Conservation (phyloP, 2,888 invertebrate genomes). For the Melikaiella ostensackeni region DNA sequence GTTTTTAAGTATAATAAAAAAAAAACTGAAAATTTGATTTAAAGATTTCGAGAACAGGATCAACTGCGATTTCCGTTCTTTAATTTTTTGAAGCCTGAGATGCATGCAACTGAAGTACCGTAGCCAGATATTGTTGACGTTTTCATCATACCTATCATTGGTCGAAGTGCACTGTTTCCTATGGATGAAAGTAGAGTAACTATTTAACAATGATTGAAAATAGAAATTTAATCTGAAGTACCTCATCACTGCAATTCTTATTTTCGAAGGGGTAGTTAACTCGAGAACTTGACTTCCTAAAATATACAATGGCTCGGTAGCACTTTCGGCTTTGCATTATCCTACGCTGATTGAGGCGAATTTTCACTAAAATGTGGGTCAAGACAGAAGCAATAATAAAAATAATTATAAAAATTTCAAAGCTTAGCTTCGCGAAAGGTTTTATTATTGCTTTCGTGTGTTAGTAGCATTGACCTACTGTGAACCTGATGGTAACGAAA, state of each 20-base stretch:
- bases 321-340: slow-evolving; percentile 70
- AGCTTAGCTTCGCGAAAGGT: slow-evolving; percentile 12
- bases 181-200: slow-evolving; percentile 53
- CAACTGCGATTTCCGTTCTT: no score
- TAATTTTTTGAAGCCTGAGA: no score
- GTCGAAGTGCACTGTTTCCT: slow-evolving; percentile 32
- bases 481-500: slow-evolving; percentile 49
- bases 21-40: no score
- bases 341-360: slow-evolving; percentile 64
- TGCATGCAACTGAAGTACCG: no score
- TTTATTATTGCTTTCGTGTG: slow-evolving; percentile 35
- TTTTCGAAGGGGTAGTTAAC: slow-evolving; percentile 65
- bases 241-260: slow-evolving; percentile 13
- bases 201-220: slow-evolving; percentile 15
- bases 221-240: slow-evolving; percentile 14
- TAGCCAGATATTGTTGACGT: no score
- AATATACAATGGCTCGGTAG: slow-evolving; percentile 64
- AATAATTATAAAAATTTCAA: not conserved
- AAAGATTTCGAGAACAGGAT: no score
- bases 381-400: slow-evolving; percentile 56
- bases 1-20: no score
- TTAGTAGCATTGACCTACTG: slow-evolving; percentile 49
- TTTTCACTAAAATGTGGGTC: slow-evolving; percentile 61
- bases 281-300: slow-evolving; percentile 61
- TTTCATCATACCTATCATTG: no score